Conservation (phyloP, 2,888 invertebrate species). For the Cryptocephalus moraei region DNA sequence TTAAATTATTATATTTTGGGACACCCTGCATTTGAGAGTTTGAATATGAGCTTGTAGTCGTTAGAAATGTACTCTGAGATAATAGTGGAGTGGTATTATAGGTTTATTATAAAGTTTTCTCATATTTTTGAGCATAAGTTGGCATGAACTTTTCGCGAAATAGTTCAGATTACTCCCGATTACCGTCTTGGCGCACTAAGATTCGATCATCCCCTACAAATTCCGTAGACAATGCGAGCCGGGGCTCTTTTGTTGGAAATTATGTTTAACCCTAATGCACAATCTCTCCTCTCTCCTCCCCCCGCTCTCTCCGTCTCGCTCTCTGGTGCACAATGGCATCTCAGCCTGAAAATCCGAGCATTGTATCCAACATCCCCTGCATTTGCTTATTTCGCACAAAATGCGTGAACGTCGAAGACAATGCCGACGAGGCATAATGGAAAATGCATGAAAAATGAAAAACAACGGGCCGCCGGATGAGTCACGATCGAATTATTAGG, state of each 20-base stretch:
- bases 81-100: too few species aligned
- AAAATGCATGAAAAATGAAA: neutral
- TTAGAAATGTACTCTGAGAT: too few species aligned
- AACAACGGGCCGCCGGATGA: neutral
- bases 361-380: conserved; percentile 5
- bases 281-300: conserved; percentile 8
- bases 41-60: too few species aligned
- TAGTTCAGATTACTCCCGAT: too few species aligned
- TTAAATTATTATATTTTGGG: too few species aligned
- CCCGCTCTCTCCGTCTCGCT: too few species aligned
- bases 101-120: too few species aligned
- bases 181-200: too few species aligned
- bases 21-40: too few species aligned
- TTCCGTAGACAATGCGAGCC: conserved; percentile 24
- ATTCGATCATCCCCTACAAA: conserved; percentile 2
- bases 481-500: neutral
- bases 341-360: neutral
- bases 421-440: conserved; percentile 5
- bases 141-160: too few species aligned
- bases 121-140: too few species aligned
- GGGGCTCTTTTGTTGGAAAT: conserved; percentile 26
- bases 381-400: conserved; percentile 26
- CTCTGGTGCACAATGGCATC: too few species aligned
- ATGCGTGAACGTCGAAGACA: conserved; percentile 21
- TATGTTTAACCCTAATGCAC: conserved; percentile 30